A percentile compares a stretch with the other conserved stretches of the same genome.
Conservation (phyloP, 1,140 invertebrate species). For the Thaumetopoea pityocampa region DNA sequence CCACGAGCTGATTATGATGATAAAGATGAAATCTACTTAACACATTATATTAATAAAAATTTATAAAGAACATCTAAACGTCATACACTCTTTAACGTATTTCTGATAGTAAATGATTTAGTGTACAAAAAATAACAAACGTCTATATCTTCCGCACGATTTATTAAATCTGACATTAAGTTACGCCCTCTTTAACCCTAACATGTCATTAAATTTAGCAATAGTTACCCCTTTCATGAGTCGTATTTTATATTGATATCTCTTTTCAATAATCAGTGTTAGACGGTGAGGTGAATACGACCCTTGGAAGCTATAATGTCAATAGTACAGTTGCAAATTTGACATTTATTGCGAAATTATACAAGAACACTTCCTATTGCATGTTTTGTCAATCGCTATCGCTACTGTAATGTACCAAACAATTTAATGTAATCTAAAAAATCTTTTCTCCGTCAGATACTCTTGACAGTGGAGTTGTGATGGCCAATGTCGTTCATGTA, state of each 20-base stretch:
- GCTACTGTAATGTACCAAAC: neutral
- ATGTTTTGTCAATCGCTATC: constrained; percentile 4
- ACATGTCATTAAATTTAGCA: constrained; percentile 38
- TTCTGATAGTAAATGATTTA: neutral
- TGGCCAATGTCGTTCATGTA: too few relatives aligned
- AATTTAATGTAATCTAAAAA: too few relatives aligned
- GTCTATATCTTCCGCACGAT: constrained; percentile 46
- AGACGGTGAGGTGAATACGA: constrained; percentile 19
- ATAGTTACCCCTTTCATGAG: constrained; percentile 39
- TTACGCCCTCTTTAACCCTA: constrained; percentile 57
- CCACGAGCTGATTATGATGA: too few relatives aligned
- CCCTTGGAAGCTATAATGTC: constrained; percentile 30
- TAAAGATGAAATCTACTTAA: too few relatives aligned
- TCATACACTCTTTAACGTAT: too few relatives aligned
- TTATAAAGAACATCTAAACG: too few relatives aligned
- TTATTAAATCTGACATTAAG: constrained; percentile 58
- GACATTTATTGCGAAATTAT: constrained; percentile 51
- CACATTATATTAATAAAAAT: too few relatives aligned
- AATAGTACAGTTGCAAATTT: constrained; percentile 22
- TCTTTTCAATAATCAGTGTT: constrained; percentile 6
- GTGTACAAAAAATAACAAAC: constrained; percentile 6
- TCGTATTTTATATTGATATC: constrained; percentile 12
- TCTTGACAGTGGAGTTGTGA: too few relatives aligned
- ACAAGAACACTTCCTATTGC: constrained; percentile 25
- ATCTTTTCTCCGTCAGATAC: too few relatives aligned